Evolutionary conservation across 2,113 vertebrate species (phyloP), one percentile per base, ranked within the genome.

Genomic region (Spea bombifrons): DNA sequence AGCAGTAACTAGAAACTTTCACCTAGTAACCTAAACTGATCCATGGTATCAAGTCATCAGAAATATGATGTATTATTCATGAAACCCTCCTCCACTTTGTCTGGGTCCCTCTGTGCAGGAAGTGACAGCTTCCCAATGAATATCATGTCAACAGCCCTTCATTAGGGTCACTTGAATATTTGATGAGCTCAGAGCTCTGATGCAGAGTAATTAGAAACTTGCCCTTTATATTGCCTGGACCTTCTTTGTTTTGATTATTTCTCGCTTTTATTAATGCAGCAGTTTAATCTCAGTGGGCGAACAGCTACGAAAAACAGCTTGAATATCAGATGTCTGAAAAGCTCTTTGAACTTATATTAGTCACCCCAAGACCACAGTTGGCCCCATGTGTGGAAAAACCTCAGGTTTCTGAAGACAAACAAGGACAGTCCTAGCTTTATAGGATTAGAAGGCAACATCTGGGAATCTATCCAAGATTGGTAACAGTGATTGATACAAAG

Each of bases 151-250:
- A 80, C 75, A 67, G 76, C 75, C 85, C 80, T 84, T 87, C 46
- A 4, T 88, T 88, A 88, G 84, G 82, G 76, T 79, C 81, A 74
- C 75, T 43, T 87, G 80, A 84, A 88, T 88, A 82, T 89, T 90
- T 87, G 83, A 87, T 88, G 83, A 85, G 80, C 4, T 9, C 8
- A 74, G 5, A 0, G 71, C 78, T 80, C 77, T 64, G 63, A 78
- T 30, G 70, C 57, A 0, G 6, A 66, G 87, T 85, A 86, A 90
- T 12, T 15, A 80, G 87, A 88, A 86, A 55, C 4, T 53, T 82
- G 78, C 82, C 83, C 64, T 76, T 82, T 7, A 81, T 83, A 75
- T 17, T 0, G 63, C 48, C 46, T 53, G 57, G 75, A 9, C 64
- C 49, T 80, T 17, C 78, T 80, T 72, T 76, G 75, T 76, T 83